phyloP scores from a whole-genome alignment of 2,113 vertebrate genomes.

The Todiramphus chloris region DNA sequence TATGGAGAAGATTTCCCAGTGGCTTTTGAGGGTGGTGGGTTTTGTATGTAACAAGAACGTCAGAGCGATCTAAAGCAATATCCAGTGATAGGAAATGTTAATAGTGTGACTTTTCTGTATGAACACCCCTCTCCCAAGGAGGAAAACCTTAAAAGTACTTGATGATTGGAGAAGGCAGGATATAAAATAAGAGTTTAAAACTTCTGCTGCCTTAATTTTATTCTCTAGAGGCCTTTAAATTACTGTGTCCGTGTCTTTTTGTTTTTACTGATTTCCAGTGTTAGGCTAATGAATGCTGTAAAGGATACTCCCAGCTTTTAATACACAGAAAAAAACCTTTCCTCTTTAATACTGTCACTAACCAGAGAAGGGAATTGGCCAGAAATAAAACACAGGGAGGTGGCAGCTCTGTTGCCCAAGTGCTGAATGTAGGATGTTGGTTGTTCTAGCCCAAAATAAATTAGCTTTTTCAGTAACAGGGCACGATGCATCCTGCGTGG shows the following conservation, averaged over 20 bases:
- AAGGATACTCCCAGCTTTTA: neutral
- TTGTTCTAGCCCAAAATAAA: neutral
- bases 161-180: neutral
- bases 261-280: neutral
- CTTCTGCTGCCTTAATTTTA: neutral
- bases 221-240: neutral
- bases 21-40: too few relatives aligned
- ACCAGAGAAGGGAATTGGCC: neutral
- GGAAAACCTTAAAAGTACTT: neutral
- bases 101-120: neutral
- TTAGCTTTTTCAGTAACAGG: neutral
- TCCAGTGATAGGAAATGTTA: neutral
- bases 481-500: neutral
- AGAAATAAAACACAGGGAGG: neutral
- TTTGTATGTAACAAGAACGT: neutral
- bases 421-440: neutral
- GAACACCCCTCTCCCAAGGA: neutral
- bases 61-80: neutral
- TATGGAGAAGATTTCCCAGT: neutral
- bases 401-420: neutral
- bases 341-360: neutral
- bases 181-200: neutral
- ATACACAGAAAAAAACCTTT: neutral
- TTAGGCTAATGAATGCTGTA: neutral
- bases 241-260: neutral